A percentile compares a stretch with the other conserved stretches of the same genome.
Conservation (phyloP, 2,113 vertebrate species). For the Mixornis gularis region DNA sequence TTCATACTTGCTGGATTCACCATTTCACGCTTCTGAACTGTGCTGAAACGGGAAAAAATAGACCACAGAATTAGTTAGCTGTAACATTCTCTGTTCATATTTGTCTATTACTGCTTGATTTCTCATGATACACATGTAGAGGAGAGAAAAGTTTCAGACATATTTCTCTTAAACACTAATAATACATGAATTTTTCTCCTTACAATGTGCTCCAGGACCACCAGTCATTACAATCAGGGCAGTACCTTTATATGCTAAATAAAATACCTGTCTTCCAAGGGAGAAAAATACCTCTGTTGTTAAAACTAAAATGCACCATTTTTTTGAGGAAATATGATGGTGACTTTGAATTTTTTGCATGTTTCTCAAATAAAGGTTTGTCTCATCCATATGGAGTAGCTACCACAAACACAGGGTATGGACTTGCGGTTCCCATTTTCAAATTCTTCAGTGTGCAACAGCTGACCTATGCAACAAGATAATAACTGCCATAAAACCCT, state of each 20-base stretch:
- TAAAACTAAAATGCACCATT: not conserved
- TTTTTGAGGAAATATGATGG: not conserved
- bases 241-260: not conserved
- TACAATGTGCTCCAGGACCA: not conserved
- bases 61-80: not conserved
- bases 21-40: slow-evolving; percentile 90
- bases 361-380: not conserved
- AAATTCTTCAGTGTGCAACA: not conserved
- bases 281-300: not conserved
- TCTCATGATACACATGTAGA: not conserved
- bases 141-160: not conserved
- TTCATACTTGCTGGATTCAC: slow-evolving; percentile 98
- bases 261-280: rapidly evolving
- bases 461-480: rapidly evolving
- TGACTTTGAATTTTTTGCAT: not conserved
- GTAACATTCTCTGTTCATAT: not conserved
- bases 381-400: not conserved
- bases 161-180: not conserved
- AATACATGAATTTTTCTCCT: not conserved
- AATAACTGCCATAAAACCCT: not conserved
- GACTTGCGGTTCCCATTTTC: not conserved
- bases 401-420: not conserved
- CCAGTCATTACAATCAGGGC: not conserved
- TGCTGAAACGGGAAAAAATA: slow-evolving; percentile 67
- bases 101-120: not conserved